Percentiles rank a stretch among this genome's conserved stretches.
phyloP scores from a whole-genome alignment of 2,113 vertebrate genomes.

The Empidonax traillii region DNA sequence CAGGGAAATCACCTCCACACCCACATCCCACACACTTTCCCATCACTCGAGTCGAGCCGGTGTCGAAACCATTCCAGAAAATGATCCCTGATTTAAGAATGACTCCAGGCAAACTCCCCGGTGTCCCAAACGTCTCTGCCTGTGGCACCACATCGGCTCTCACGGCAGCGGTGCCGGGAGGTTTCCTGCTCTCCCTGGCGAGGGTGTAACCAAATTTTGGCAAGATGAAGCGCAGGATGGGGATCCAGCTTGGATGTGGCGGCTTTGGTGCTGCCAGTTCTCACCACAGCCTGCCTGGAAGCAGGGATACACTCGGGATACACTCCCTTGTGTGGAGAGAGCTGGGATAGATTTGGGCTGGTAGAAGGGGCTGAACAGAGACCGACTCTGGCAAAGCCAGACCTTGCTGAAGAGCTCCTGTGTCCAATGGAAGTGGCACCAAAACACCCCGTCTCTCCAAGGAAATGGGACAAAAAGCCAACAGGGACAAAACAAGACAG shows the following conservation, averaged over 20 bases:
- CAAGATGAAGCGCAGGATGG: background rate
- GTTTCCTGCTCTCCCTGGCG: background rate
- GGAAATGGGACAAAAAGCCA: background rate
- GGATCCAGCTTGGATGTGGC: background rate
- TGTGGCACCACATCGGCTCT: fast-evolving
- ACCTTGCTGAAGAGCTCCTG: fast-evolving
- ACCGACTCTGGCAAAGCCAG: background rate
- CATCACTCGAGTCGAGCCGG: fast-evolving
- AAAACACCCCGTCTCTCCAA: too few species aligned
- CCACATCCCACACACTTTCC: background rate
- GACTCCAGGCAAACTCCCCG: fast-evolving
- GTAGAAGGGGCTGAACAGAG: fast-evolving
- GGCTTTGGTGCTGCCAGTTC: background rate
- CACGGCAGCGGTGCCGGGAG: background rate
- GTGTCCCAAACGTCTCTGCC: background rate
- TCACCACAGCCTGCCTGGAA: background rate
- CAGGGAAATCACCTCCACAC: background rate
- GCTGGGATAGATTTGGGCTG: background rate
- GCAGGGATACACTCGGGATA: background rate
- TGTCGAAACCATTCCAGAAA: background rate
- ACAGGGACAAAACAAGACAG: background rate
- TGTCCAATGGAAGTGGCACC: fast-evolving
- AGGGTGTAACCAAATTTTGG: background rate
- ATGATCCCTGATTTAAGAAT: background rate
- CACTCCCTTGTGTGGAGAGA: fast-evolving